Conservation (phyloP, 2,113 vertebrate species). For the Scopus umbretta region DNA sequence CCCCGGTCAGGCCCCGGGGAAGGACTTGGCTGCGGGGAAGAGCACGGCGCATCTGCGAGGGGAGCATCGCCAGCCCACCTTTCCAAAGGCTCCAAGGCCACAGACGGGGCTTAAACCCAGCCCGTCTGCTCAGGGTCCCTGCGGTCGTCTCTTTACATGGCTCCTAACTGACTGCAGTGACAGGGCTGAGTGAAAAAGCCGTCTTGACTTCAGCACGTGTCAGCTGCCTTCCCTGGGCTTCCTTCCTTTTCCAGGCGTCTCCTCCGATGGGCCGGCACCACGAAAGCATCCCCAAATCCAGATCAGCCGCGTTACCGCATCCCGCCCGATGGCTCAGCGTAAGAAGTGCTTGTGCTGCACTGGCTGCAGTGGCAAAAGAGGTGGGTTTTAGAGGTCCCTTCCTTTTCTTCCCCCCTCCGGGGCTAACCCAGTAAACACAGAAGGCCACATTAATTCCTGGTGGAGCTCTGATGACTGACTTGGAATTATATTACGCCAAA, state of each 20-base stretch:
- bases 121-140: neutral
- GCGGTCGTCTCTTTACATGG: neutral
- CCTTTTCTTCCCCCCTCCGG: neutral
- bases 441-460: neutral
- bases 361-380: neutral
- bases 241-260: neutral
- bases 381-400: neutral
- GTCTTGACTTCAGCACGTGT: neutral
- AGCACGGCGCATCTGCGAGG: neutral
- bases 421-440: neutral
- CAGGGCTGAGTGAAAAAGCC: neutral
- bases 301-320: neutral
- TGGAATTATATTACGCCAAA: neutral
- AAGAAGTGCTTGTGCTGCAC: neutral
- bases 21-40: neutral
- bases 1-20: neutral
- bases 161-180: neutral
- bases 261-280: neutral
- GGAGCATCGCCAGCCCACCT: neutral
- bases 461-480: neutral
- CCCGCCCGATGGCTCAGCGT: neutral
- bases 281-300: neutral
- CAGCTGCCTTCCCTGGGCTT: neutral
- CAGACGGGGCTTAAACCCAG: neutral
- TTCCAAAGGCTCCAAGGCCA: neutral